phyloP scores from a whole-genome alignment of 2,888 invertebrate species.

The Macrophya alboannulata region DNA sequence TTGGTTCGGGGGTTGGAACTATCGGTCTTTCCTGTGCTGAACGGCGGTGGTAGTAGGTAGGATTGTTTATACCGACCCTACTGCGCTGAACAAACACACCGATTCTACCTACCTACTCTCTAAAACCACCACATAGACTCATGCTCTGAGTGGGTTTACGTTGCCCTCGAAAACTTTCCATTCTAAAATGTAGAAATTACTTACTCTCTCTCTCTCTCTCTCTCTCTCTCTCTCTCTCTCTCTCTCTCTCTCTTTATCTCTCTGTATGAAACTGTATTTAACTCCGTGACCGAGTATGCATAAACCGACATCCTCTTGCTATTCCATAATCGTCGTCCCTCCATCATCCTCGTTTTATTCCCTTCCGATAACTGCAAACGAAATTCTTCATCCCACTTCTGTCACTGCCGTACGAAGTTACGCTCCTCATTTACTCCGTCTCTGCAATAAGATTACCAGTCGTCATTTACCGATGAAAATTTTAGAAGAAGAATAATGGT shows the following conservation, averaged over 20 bases:
- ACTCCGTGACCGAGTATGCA: slow-evolving; percentile 20
- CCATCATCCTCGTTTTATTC: neutral
- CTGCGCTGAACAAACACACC: slow-evolving; percentile 28
- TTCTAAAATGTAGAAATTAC: neutral
- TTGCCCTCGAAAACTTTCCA: slow-evolving; percentile 25
- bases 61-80: slow-evolving; percentile 45
- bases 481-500: neutral
- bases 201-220: neutral
- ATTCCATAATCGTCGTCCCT: neutral
- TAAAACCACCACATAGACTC: neutral
- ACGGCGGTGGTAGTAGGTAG: neutral
- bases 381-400: neutral
- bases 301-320: neutral
- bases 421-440: neutral
- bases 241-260: too few relatives aligned
- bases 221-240: too few relatives aligned
- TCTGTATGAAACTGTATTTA: slow-evolving; percentile 27
- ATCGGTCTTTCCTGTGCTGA: slow-evolving; percentile 44
- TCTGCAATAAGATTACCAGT: neutral
- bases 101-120: neutral
- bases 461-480: neutral
- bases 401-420: neutral
- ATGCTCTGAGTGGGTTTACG: slow-evolving; percentile 24
- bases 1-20: slow-evolving; percentile 8
- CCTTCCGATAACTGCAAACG: neutral